phyloP scores from a whole-genome alignment of 2,888 invertebrate genomes.

The Nemotelus nigrinus region DNA sequence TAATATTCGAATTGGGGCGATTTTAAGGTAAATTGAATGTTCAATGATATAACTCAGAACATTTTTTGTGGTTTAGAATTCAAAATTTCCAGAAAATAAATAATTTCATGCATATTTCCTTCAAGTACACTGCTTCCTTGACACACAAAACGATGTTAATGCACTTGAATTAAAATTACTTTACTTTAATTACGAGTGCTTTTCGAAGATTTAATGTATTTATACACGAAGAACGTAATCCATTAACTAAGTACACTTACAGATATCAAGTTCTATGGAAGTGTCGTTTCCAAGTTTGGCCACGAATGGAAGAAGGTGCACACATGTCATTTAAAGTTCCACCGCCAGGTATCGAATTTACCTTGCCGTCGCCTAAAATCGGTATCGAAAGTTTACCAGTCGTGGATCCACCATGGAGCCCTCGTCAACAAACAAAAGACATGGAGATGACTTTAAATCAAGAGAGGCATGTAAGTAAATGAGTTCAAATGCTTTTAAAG shows the following conservation, averaged over 20 bases:
- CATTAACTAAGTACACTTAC: slow-evolving; percentile 9
- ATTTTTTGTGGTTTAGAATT: no score
- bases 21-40: slow-evolving; percentile 69
- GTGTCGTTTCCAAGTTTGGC: slow-evolving; percentile 97
- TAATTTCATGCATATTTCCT: no score
- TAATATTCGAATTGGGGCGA: slow-evolving; percentile 82
- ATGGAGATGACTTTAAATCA: slow-evolving; percentile 99
- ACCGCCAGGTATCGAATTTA: slow-evolving; percentile 99
- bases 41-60: no score
- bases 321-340: slow-evolving; percentile 97
- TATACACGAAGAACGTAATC: background rate
- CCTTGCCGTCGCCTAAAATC: slow-evolving; percentile 97
- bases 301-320: slow-evolving; percentile 98
- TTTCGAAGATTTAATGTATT: no score
- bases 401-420: slow-evolving; percentile 99
- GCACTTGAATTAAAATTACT: no score
- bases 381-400: slow-evolving; percentile 94
- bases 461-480: slow-evolving; percentile 84
- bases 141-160: no score
- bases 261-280: slow-evolving; percentile 97
- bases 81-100: no score
- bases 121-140: no score
- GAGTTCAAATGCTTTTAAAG: no score
- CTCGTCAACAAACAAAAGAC: slow-evolving; percentile 96
- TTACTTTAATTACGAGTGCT: no score